A percentile compares a stretch with the other conserved stretches of the same genome.
These are phyloP conservation scores for Caloenas nicobarica DNA, from an alignment of 2,113 vertebrate species.

Conservation along the genomic window DNA sequence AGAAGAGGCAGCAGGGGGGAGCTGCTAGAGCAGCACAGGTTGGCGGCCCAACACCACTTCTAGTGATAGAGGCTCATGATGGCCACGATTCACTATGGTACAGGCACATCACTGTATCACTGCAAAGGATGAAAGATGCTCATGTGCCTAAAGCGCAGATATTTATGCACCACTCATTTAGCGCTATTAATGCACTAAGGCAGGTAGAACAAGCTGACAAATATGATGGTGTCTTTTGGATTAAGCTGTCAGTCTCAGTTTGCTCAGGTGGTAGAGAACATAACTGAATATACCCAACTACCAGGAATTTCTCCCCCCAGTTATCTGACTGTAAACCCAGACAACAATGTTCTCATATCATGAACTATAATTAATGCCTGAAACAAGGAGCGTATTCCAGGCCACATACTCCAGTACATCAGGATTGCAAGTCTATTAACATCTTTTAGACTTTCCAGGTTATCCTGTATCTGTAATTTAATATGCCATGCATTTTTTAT, in stretches of 20 bases:
- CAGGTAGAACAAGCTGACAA: not conserved
- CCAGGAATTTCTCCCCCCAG: not conserved
- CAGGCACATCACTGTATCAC: not conserved
- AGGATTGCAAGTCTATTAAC: not conserved
- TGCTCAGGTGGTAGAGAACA: not conserved
- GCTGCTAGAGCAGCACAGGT: not conserved
- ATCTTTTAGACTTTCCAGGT: not conserved
- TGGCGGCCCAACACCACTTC: not conserved
- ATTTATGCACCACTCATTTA: not conserved
- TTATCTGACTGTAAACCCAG: not conserved
- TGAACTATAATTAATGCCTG: not conserved
- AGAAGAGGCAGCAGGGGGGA: not conserved
- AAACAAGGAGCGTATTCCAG: not conserved
- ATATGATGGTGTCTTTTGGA: not conserved
- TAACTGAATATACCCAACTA: not conserved
- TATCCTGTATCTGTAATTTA: not conserved
- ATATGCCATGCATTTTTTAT: not conserved
- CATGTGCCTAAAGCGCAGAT: accelerated
- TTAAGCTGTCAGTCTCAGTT: not conserved
- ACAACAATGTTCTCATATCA: not conserved
- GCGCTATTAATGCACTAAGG: not conserved
- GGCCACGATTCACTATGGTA: not conserved
- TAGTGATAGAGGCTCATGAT: not conserved
- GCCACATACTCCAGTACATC: not conserved
- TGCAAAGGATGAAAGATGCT: not conserved